These are phyloP conservation scores for Tetragonisca angustula DNA, from an alignment of 2,888 invertebrate species.

Conservation along the genomic window DNA sequence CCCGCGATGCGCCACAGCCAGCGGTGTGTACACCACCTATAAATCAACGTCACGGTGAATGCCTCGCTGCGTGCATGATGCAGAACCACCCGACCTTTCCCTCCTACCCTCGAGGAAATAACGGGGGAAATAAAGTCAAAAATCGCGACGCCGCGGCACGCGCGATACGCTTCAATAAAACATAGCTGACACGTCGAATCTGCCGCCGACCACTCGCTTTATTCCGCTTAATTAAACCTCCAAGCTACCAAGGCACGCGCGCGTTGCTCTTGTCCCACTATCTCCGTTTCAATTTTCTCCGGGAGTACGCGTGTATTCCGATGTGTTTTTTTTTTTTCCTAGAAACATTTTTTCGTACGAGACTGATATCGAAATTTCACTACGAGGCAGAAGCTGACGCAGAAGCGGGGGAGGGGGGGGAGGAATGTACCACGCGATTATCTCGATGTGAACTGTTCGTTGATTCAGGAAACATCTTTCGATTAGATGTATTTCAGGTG, in stretches of 20 bases:
- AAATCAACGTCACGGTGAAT: constrained; percentile 59
- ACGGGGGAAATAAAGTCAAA: constrained; percentile 12
- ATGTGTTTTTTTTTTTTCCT: too few species aligned
- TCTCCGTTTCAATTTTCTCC: background rate
- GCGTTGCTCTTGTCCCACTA: background rate
- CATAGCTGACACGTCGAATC: background rate
- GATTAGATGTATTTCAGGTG: too few species aligned
- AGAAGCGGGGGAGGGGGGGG: too few species aligned
- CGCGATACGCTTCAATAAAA: constrained; percentile 9
- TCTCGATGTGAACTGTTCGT: too few species aligned
- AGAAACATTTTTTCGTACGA: too few species aligned
- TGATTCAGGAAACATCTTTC: too few species aligned
- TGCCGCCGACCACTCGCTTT: background rate
- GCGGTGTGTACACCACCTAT: constrained; percentile 39
- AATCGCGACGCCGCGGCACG: background rate
- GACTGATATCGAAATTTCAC: too few species aligned
- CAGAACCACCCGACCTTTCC: constrained; percentile 11
- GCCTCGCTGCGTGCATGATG: constrained; percentile 41
- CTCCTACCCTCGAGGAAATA: constrained; percentile 1
- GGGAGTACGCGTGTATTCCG: too few species aligned
- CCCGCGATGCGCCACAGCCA: constrained; percentile 1
- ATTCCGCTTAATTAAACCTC: background rate
- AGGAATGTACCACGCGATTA: too few species aligned
- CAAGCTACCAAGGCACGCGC: background rate
- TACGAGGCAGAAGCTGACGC: too few species aligned